A percentile compares a stretch with the other conserved stretches of the same genome.
phyloP scores from a whole-genome alignment of 2,888 invertebrate genomes.

The Bembecia ichneumoniformis region DNA sequence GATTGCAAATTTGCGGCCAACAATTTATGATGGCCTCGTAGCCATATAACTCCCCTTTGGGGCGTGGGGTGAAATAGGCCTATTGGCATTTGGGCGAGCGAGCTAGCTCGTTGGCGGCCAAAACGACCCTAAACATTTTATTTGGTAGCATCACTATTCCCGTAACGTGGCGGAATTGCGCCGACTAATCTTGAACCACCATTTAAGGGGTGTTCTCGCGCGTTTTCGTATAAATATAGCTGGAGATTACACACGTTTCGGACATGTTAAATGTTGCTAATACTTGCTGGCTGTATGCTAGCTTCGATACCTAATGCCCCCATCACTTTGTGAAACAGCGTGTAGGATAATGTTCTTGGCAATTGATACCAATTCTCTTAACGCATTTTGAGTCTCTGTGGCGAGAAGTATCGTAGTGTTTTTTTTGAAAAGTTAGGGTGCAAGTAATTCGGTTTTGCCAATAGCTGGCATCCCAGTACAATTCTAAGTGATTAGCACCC shows the following conservation, averaged over 20 bases:
- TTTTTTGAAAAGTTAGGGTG: conserved; percentile 21
- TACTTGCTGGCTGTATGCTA: neutral
- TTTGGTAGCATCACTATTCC: conserved; percentile 63
- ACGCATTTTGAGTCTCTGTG: neutral
- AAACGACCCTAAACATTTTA: conserved; percentile 72
- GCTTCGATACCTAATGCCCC: neutral
- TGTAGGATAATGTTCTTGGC: neutral
- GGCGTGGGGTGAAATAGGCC: conserved; percentile 58
- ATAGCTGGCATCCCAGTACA: conserved; percentile 44
- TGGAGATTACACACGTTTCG: conserved; percentile 43
- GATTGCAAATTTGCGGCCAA: conserved; percentile 71
- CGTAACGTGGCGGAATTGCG: conserved; percentile 52
- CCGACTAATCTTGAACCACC: conserved; percentile 63
- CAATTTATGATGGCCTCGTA: conserved; percentile 61
- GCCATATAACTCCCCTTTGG: conserved; percentile 53
- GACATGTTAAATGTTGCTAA: conserved; percentile 14
- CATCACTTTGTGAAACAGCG: neutral
- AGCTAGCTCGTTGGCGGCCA: conserved; percentile 59
- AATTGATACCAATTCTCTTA: neutral
- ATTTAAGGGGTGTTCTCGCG: conserved; percentile 58
- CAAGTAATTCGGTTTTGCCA: conserved; percentile 37
- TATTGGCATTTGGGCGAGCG: conserved; percentile 63
- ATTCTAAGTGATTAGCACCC: conserved; percentile 56
- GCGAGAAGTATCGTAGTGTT: neutral
- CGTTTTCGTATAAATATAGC: conserved; percentile 49